A percentile compares a stretch with the other conserved stretches of the same genome.
Conservation (phyloP, 2,113 vertebrate genomes). For the Gorsachius goisagi region DNA sequence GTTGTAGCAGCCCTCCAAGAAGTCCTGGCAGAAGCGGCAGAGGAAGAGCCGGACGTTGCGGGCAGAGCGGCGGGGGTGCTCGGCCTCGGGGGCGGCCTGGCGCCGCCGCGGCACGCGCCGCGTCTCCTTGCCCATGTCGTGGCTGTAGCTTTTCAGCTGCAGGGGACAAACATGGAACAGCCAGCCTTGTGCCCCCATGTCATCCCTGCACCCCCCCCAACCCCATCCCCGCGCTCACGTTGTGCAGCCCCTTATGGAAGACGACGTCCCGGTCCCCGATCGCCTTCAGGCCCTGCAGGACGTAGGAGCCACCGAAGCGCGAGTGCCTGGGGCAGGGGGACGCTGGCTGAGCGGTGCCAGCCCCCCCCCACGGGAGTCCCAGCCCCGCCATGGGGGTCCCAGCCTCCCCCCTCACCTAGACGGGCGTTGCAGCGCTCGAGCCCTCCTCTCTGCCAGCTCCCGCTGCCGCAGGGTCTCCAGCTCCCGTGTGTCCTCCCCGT, state of each 20-base stretch:
- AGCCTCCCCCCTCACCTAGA: constrained; percentile 73
- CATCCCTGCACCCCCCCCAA: rapidly evolving
- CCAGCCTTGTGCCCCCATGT: rapidly evolving
- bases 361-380: rapidly evolving
- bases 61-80: constrained; percentile 79
- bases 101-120: constrained; percentile 81
- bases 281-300: constrained; percentile 90
- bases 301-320: constrained; percentile 90
- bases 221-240: constrained; percentile 67
- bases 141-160: constrained; percentile 89
- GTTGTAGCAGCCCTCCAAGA: constrained; percentile 94
- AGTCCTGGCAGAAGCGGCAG: constrained; percentile 88
- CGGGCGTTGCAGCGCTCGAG: constrained; percentile 82
- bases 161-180: rapidly evolving
- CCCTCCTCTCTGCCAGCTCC: constrained; percentile 83
- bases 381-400: rapidly evolving
- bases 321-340: constrained; percentile 79
- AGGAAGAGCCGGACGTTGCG: constrained; percentile 92
- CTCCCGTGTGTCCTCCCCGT: constrained; percentile 78
- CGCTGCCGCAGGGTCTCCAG: constrained; percentile 83
- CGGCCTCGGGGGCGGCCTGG: constrained; percentile 76
- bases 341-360: rapidly evolving
- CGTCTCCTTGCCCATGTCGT: constrained; percentile 85
- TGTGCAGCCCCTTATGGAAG: constrained; percentile 90
- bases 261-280: constrained; percentile 89